Base-by-base conservation (phyloP, 2,113 vertebrate genomes). In the Pandion haliaetus region DNA sequence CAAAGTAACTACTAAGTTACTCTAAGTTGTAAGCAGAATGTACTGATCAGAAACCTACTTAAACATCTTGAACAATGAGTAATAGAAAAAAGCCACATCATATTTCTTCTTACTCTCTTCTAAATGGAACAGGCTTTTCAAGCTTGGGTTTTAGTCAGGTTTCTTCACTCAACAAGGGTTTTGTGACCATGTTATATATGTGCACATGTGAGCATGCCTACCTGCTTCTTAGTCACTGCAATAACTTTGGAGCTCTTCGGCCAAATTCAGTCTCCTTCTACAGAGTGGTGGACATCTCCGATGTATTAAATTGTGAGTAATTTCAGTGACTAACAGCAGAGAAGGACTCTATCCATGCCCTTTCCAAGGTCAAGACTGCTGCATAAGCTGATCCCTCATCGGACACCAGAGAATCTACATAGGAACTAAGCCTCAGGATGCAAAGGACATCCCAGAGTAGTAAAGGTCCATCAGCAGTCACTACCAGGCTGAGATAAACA, bases 321-420 rank as follows among this genome's bases (percentile, higher is more conserved):
- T 47, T 84, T 49, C 34, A 31, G n/a, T 19, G 61, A 24, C 17
- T 63, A 62, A 14, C 24, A 47, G 61, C 40, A 66, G 21, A 79
- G 50, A 45, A 61, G 17, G 17, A 34, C 66, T 21, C 24, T 4
- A 38, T 18, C 38, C 31, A 44, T 0, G 0, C 6, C 42, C 32
- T 83, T 24, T 29, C 36, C 45, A 38, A 61, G 45, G 36, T 49
- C 69, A 57, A 31, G 47, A 50, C 0, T 32, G 55, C 29, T 44
- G 59, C 28, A 44, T 12, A 59, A 72, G 26, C 67, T 89, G 23
- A 72, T 38, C 26, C 23, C n/a, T 78, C 36, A 47, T 8, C 18
- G 59, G 26, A 81, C 14, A n/a, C 8, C 14, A 24, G 23, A 34
- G 36, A 57, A 73, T 12, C 65, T 14, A 25, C 0, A 1, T 25